A percentile compares a stretch with the other conserved stretches of the same genome.
Evolutionary conservation across 2,797 vertebrate species (phyloP).

Genomic region (Channa striata): DNA sequence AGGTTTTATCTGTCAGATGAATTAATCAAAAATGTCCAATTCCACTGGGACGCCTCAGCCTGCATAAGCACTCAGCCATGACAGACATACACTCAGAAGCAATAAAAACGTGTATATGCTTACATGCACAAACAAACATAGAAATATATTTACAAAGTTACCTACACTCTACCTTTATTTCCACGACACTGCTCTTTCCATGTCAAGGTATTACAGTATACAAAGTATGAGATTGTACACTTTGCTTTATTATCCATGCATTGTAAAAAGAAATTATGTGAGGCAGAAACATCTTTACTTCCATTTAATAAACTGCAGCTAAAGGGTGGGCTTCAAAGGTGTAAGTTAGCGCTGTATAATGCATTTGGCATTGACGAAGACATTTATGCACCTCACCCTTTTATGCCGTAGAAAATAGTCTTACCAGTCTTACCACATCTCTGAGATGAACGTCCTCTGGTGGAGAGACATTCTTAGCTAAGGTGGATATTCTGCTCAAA

Average conservation of each 20-base stretch:
- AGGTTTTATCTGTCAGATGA: constrained; percentile 69
- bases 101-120: constrained; percentile 21
- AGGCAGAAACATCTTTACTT: constrained; percentile 19
- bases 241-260: constrained; percentile 4
- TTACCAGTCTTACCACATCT: constrained; percentile 42
- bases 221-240: constrained; percentile 5
- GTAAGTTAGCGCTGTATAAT: constrained; percentile 16
- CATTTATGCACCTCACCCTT: constrained; percentile 41
- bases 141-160: constrained; percentile 29
- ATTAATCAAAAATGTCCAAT: constrained; percentile 64
- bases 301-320: constrained; percentile 7
- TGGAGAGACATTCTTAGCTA: constrained; percentile 74
- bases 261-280: constrained; percentile 15
- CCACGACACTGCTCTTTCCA: background rate
- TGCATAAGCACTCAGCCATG: constrained; percentile 61
- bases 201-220: background rate
- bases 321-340: constrained; percentile 11
- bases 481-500: constrained; percentile 61
- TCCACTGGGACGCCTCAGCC: constrained; percentile 53
- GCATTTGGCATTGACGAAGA: constrained; percentile 23
- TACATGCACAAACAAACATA: constrained; percentile 15
- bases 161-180: background rate
- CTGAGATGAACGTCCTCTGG: constrained; percentile 60
- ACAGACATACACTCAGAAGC: constrained; percentile 43
- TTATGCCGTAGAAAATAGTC: background rate